phyloP scores from a whole-genome alignment of 2,113 vertebrate species.

The Nanorana parkeri region DNA sequence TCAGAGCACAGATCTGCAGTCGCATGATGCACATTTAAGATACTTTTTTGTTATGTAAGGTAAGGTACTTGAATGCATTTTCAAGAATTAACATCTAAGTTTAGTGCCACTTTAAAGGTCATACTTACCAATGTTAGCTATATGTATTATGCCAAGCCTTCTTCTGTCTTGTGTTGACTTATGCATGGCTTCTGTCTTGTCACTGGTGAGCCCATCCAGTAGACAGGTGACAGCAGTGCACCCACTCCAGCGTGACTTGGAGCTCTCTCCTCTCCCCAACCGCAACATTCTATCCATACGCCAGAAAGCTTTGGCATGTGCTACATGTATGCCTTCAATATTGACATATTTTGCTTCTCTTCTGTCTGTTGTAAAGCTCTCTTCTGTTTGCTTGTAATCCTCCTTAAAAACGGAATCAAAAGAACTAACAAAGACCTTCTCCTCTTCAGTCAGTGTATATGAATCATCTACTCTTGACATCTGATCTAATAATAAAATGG shows the following conservation, averaged over 20 bases:
- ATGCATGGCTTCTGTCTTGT: fast-evolving
- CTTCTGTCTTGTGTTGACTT: slow-evolving; percentile 6
- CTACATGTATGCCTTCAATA: slow-evolving; percentile 63
- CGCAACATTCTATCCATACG: slow-evolving; percentile 72
- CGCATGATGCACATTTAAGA: no score
- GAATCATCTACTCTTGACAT: slow-evolving; percentile 63
- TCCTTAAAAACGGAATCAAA: slow-evolving; percentile 65
- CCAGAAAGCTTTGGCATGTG: slow-evolving; percentile 69
- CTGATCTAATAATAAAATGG: slow-evolving; percentile 69
- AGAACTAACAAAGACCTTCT: slow-evolving; percentile 61
- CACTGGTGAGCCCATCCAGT: slow-evolving; percentile 59
- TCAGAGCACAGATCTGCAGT: no score
- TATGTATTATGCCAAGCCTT: slow-evolving; percentile 63
- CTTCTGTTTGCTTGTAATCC: slow-evolving; percentile 62
- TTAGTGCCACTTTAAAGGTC: no score
- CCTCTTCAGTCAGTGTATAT: slow-evolving; percentile 61
- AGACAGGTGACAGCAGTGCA: slow-evolving; percentile 69
- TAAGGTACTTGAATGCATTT: no score
- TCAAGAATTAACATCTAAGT: no score
- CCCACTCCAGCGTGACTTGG: slow-evolving; percentile 69
- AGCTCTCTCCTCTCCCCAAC: slow-evolving; percentile 69
- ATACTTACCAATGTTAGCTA: slow-evolving; percentile 70
- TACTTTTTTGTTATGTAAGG: no score
- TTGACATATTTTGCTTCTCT: neutral
- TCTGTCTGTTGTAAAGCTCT: slow-evolving; percentile 48